Evolutionary conservation across 2,888 invertebrate genomes (phyloP).

Genomic region (Chrysodeixis includens): DNA sequence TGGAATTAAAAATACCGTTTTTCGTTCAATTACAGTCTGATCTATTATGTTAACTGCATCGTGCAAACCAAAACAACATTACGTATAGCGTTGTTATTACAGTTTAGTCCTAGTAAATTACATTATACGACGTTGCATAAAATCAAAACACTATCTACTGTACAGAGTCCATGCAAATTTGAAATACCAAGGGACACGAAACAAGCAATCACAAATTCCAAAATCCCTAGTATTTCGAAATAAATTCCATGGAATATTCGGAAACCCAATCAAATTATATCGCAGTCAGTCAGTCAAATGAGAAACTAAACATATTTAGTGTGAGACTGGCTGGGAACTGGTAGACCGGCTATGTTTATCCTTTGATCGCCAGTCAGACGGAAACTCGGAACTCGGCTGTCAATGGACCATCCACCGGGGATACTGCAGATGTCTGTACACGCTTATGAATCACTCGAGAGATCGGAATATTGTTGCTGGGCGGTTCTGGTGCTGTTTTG

Average conservation of each 20-base stretch:
- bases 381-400: constrained; percentile 59
- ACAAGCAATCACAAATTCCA: constrained; percentile 36
- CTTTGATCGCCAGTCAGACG: constrained; percentile 51
- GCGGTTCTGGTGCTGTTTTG: background rate
- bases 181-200: constrained; percentile 24
- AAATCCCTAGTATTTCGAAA: constrained; percentile 17
- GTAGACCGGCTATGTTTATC: constrained; percentile 33
- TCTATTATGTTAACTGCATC: too few relatives aligned
- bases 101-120: too few relatives aligned
- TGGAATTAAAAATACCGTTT: too few relatives aligned
- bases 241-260: constrained; percentile 19
- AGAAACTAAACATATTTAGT: constrained; percentile 43
- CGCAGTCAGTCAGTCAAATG: constrained; percentile 43
- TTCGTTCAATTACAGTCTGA: too few relatives aligned
- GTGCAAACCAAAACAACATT: background rate
- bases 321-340: constrained; percentile 19
- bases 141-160: background rate
- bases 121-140: background rate
- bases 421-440: constrained; percentile 32
- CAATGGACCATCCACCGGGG: constrained; percentile 50
- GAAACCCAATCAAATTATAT: constrained; percentile 18
- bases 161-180: constrained; percentile 7
- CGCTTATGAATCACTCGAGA: background rate
- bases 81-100: background rate
- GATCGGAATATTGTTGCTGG: background rate